Conservation (phyloP, 2,797 vertebrate genomes). For the Petrocephalus schoutedeni region DNA sequence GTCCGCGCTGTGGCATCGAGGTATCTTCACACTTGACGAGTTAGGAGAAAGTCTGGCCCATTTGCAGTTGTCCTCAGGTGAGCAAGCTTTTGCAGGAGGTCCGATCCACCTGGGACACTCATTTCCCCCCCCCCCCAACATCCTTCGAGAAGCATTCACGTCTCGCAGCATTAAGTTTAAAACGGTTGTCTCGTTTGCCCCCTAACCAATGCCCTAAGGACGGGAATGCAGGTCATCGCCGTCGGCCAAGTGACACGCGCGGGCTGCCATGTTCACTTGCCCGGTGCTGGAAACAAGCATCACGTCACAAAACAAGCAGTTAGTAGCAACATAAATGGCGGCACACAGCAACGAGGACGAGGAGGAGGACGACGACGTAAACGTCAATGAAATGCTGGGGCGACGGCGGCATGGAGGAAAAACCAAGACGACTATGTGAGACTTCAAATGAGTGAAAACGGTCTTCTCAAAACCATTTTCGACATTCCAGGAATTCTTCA, state of each 20-base stretch:
- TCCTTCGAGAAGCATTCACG: neutral
- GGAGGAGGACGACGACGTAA: neutral
- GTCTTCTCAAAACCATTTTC: neutral
- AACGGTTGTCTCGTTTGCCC: conserved; percentile 13
- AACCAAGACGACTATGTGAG: neutral
- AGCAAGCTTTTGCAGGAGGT: neutral
- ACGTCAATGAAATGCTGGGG: neutral
- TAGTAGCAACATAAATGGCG: neutral
- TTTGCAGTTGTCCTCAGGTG: neutral
- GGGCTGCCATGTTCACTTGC: neutral
- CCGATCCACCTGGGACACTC: neutral
- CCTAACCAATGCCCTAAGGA: neutral
- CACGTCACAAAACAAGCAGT: neutral
- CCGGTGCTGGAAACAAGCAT: neutral
- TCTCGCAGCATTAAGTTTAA: conserved; percentile 8
- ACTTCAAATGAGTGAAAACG: neutral
- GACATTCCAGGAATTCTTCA: neutral
- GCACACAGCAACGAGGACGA: neutral
- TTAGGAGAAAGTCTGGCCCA: neutral
- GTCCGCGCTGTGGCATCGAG: neutral
- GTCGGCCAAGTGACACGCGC: neutral
- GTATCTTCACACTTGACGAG: neutral
- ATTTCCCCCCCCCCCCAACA: neutral
- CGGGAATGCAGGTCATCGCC: neutral
- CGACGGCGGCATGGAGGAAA: neutral